Evolutionary conservation across 2,113 vertebrate genomes (phyloP).

Genomic region (Neomonachus schauinslandi): DNA sequence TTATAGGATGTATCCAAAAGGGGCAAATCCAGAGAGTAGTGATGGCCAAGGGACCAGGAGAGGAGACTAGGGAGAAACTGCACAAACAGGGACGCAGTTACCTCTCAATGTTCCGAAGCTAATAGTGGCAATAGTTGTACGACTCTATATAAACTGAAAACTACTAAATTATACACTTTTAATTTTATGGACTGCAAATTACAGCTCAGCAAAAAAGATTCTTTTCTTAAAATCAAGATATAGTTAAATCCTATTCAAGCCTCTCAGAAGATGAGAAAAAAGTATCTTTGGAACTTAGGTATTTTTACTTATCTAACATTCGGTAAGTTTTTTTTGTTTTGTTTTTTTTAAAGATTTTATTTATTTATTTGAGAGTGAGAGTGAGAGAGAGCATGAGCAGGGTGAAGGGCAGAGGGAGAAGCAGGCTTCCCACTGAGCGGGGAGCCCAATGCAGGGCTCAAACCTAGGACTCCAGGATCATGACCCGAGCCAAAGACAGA

Average conservation of each 20-base stretch:
- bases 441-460: no score
- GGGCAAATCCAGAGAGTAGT: neutral
- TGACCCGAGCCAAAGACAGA: no score
- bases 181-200: neutral
- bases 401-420: no score
- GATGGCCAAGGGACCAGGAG: neutral
- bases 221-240: neutral
- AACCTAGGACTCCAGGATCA: no score
- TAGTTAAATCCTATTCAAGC: neutral
- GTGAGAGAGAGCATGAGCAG: no score
- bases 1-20: neutral
- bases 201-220: neutral
- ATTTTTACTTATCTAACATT: neutral
- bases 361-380: no score
- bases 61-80: neutral
- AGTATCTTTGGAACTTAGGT: neutral
- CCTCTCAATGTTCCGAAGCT: neutral
- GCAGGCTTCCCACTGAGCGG: no score
- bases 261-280: neutral
- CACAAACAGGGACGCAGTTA: neutral
- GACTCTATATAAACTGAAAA: neutral
- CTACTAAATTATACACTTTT: neutral
- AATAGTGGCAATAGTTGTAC: neutral
- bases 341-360: no score
- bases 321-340: neutral